phyloP scores from a whole-genome alignment of 2,113 vertebrate genomes.

The Ptilorrhoa leucosticta region DNA sequence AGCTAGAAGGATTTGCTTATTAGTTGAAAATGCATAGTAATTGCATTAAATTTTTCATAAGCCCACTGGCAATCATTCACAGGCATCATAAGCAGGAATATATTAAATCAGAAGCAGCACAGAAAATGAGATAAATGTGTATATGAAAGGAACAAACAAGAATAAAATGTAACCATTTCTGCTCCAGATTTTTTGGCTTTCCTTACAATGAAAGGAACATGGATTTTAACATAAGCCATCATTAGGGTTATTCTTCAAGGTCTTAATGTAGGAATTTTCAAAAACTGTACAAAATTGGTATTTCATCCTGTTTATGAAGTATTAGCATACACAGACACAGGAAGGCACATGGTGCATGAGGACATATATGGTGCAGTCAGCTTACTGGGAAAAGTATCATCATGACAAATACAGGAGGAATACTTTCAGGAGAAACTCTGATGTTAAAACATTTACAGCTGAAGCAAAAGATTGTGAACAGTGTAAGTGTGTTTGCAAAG shows the following conservation, averaged over 20 bases:
- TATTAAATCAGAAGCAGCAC: constrained; percentile 63
- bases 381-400: neutral
- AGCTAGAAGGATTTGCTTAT: constrained; percentile 42
- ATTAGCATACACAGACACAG: neutral
- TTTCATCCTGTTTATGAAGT: neutral
- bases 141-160: neutral
- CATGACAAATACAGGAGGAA: neutral
- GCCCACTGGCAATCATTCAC: constrained; percentile 19
- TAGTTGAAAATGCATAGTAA: constrained; percentile 66
- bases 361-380: neutral
- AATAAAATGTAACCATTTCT: neutral
- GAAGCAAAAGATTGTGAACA: constrained; percentile 40
- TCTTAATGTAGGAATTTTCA: neutral
- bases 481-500: constrained; percentile 12
- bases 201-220: neutral
- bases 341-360: neutral
- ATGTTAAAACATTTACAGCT: constrained; percentile 18
- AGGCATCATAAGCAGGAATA: constrained; percentile 41
- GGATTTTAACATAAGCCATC: neutral
- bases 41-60: constrained; percentile 26
- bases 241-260: neutral
- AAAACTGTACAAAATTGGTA: neutral
- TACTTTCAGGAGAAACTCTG: constrained; percentile 32
- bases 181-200: constrained; percentile 26
- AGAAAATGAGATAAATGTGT: constrained; percentile 29